Evolutionary conservation across 2,797 vertebrate species (phyloP).

Genomic region (Pangasius macronema): DNA sequence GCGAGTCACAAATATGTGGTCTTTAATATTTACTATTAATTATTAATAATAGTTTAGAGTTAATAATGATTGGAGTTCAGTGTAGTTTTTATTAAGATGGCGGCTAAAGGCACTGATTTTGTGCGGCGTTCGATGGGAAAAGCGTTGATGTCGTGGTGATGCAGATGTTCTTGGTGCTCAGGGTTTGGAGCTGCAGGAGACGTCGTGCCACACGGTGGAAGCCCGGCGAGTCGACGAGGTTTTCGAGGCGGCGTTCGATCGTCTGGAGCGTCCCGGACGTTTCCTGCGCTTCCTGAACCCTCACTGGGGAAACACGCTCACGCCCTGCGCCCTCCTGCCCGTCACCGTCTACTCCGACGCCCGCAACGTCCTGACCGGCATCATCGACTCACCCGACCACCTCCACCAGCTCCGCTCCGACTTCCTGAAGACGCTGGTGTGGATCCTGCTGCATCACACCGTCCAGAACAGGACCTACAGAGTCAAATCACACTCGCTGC

Average conservation of each 20-base stretch:
- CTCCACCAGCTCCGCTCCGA: slow-evolving; percentile 90
- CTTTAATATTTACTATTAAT: too few species aligned
- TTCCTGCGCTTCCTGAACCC: slow-evolving; percentile 81
- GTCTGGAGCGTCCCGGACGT: slow-evolving; percentile 73
- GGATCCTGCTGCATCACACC: slow-evolving; percentile 88
- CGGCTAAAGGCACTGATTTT: too few species aligned
- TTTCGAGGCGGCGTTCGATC: slow-evolving; percentile 89
- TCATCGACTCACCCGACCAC: slow-evolving; percentile 94
- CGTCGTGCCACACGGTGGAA: slow-evolving; percentile 95
- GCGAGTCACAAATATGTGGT: too few species aligned
- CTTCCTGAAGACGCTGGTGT: slow-evolving; percentile 90
- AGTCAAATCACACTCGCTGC: slow-evolving; percentile 64
- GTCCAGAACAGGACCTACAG: slow-evolving; percentile 75
- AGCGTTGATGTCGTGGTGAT: not conserved
- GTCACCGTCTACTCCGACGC: slow-evolving; percentile 91
- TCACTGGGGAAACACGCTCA: slow-evolving; percentile 90
- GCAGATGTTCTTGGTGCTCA: slow-evolving; percentile 61
- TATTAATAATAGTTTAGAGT: too few species aligned
- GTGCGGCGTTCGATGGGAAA: not conserved
- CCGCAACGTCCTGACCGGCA: slow-evolving; percentile 89
- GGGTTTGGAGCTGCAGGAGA: slow-evolving; percentile 97
- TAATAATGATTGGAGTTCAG: too few species aligned
- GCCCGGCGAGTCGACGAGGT: slow-evolving; percentile 93
- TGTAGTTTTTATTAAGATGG: not conserved
- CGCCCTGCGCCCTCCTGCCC: slow-evolving; percentile 85